Conservation (phyloP, 2,797 vertebrate genomes). For the Anguilla marmorata region DNA sequence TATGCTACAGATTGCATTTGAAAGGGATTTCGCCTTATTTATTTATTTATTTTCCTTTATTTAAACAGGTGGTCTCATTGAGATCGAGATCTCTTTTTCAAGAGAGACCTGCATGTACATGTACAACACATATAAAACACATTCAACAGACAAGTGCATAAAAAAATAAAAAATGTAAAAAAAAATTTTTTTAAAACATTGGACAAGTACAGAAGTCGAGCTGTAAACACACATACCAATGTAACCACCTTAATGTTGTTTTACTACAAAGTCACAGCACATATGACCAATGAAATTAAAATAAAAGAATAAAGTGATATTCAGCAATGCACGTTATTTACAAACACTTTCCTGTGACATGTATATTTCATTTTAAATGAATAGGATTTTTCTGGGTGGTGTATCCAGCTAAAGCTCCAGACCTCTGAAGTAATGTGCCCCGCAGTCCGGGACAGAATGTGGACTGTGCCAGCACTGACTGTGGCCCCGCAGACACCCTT, state of each 20-base stretch:
- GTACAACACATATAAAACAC: too few relatives aligned
- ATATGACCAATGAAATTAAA: too few relatives aligned
- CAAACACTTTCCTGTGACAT: neutral
- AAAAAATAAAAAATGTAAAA: too few relatives aligned
- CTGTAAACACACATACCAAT: too few relatives aligned
- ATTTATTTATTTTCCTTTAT: too few relatives aligned
- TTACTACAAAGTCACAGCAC: neutral
- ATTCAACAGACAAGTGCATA: too few relatives aligned
- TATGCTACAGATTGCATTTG: neutral
- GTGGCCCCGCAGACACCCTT: neutral
- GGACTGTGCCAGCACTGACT: neutral
- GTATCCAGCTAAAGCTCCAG: neutral
- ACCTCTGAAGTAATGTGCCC: neutral
- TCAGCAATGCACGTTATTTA: neutral
- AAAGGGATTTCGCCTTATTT: neutral
- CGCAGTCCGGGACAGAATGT: neutral
- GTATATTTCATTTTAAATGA: neutral
- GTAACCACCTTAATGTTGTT: neutral
- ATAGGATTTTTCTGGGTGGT: neutral
- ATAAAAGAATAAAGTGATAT: neutral
- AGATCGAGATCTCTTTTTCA: too few relatives aligned
- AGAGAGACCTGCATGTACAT: too few relatives aligned
- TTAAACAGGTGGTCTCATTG: too few relatives aligned
- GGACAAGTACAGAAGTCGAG: too few relatives aligned
- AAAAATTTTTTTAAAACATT: too few relatives aligned